Conservation (phyloP, 2,888 invertebrate species). For the Megastigmus dorsalis region DNA sequence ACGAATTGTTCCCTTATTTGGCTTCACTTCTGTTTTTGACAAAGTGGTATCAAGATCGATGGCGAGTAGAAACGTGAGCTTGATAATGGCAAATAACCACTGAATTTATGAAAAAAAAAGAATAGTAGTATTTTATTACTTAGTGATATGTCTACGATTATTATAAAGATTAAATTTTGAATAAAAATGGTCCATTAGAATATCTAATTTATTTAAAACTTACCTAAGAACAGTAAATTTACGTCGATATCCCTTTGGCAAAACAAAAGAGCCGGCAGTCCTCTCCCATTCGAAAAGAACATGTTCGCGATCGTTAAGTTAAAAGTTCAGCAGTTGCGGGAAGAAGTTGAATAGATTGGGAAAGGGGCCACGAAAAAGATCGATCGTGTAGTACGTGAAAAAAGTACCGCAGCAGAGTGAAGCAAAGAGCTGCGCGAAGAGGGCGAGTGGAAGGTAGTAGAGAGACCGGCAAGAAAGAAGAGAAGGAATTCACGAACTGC, state of each 20-base stretch:
- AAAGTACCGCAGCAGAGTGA: background rate
- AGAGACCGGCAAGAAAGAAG: slow-evolving; percentile 59
- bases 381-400: slow-evolving; percentile 28
- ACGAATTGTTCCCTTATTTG: too few relatives aligned
- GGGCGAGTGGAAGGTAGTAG: slow-evolving; percentile 54
- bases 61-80: too few relatives aligned
- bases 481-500: slow-evolving; percentile 72
- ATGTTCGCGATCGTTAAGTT: background rate
- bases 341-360: background rate
- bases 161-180: too few relatives aligned
- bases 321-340: background rate
- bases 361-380: slow-evolving; percentile 35
- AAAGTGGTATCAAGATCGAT: background rate
- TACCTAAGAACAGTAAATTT: too few relatives aligned
- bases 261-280: background rate
- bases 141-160: too few relatives aligned
- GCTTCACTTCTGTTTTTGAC: background rate
- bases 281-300: background rate
- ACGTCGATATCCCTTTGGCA: too few relatives aligned
- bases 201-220: too few relatives aligned
- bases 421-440: slow-evolving; percentile 18
- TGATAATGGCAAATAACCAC: too few relatives aligned
- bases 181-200: too few relatives aligned
- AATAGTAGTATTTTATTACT: too few relatives aligned
- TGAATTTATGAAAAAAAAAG: too few relatives aligned